These are phyloP conservation scores for Microtus montanus DNA, from an alignment of 2,113 vertebrate species.

Conservation along the genomic window DNA sequence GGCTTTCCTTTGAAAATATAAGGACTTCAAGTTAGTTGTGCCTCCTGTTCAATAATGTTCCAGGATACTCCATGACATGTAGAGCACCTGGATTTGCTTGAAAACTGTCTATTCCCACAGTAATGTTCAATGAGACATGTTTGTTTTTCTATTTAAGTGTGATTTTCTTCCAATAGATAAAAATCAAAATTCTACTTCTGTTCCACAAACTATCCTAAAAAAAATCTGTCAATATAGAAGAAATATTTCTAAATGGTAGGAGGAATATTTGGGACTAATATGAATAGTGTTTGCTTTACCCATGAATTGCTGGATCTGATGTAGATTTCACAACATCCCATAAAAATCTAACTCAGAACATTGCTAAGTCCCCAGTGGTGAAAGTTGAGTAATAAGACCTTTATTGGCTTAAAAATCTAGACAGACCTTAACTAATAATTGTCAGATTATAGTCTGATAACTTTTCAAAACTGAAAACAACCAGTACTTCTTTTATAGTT, in stretches of 20 bases:
- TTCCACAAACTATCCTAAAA: background rate
- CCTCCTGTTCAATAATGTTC: background rate
- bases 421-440: background rate
- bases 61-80: background rate
- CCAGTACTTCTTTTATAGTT: slow-evolving; percentile 14
- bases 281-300: background rate
- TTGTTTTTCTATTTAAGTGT: slow-evolving; percentile 33
- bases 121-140: background rate
- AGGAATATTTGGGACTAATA: background rate
- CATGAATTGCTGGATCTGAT: background rate
- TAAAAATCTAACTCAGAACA: background rate
- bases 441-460: slow-evolving; percentile 3
- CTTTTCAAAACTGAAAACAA: slow-evolving; percentile 35
- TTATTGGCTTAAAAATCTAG: background rate
- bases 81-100: background rate
- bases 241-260: background rate
- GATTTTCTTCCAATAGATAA: slow-evolving; percentile 1
- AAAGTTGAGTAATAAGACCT: background rate
- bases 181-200: background rate
- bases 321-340: background rate
- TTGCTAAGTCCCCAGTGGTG: background rate
- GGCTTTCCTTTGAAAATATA: slow-evolving; percentile 1
- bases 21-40: background rate
- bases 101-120: background rate
- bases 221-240: background rate